Evolutionary conservation across 1,140 invertebrate species (phyloP).

Genomic region (Caenorhabditis latens): DNA sequence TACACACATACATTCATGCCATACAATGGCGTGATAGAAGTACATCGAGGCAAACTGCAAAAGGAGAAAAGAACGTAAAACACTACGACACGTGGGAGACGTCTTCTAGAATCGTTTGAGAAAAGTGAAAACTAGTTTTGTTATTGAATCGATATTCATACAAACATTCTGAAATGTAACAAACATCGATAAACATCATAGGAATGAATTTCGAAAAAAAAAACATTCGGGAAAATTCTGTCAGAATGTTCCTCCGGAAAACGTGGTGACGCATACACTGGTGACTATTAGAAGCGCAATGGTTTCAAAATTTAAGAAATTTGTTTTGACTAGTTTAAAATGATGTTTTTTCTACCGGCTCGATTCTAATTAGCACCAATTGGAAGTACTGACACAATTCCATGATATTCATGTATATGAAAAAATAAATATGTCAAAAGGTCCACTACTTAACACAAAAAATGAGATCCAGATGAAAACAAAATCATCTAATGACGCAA

Average conservation of each 20-base stretch:
- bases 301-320: too few relatives aligned
- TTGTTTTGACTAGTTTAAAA: too few relatives aligned
- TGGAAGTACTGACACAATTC: too few relatives aligned
- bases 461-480: background rate
- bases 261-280: too few relatives aligned
- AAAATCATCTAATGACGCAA: background rate
- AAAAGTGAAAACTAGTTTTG: background rate
- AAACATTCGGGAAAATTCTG: too few relatives aligned
- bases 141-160: background rate
- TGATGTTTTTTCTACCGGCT: too few relatives aligned
- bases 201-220: background rate
- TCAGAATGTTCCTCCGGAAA: too few relatives aligned
- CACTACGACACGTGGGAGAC: constrained; percentile 14
- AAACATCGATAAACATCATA: background rate
- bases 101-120: background rate
- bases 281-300: too few relatives aligned
- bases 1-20: constrained; percentile 34
- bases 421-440: too few relatives aligned
- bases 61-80: background rate
- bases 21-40: constrained; percentile 54
- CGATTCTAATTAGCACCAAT: too few relatives aligned
- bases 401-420: too few relatives aligned
- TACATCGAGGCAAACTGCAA: constrained; percentile 38
- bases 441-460: background rate
- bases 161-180: background rate